A percentile compares a stretch with the other conserved stretches of the same genome.
Conservation (phyloP, 2,113 vertebrate genomes). For the Drymodes brunneopygia region DNA sequence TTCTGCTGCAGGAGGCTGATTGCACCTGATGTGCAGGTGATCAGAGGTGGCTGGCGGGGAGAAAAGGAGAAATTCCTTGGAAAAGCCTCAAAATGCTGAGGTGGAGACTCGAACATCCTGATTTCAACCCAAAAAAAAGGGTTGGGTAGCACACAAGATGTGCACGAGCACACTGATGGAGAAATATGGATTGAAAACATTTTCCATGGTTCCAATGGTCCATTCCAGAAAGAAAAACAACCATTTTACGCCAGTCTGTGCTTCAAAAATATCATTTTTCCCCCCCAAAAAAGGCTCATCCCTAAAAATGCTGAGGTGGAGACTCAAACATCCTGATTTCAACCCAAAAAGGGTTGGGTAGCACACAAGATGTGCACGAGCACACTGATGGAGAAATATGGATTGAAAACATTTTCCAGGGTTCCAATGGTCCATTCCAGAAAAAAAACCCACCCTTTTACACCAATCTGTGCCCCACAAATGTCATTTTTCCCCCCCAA, state of each 20-base stretch:
- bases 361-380: too few relatives aligned
- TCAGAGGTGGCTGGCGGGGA: too few relatives aligned
- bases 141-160: too few relatives aligned
- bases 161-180: too few relatives aligned
- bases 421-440: accelerated
- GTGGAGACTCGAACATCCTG: neutral
- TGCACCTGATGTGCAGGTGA: neutral
- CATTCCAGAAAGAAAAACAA: too few relatives aligned
- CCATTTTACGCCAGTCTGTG: too few relatives aligned
- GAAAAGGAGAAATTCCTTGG: neutral
- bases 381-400: neutral
- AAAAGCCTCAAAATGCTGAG: neutral
- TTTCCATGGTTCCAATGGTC: too few relatives aligned
- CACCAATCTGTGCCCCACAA: neutral
- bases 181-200: too few relatives aligned
- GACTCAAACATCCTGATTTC: neutral
- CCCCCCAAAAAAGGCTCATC: too few relatives aligned
- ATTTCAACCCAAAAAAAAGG: neutral
- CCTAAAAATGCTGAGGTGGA: too few relatives aligned
- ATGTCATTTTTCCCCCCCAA: accelerated
- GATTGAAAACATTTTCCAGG: neutral
- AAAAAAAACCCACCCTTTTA: accelerated
- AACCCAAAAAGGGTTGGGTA: accelerated
- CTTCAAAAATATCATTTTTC: too few relatives aligned
- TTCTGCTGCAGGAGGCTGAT: neutral